Evolutionary conservation across 2,113 vertebrate species (phyloP), one percentile per base, ranked within the genome.

Genomic region (Ammospiza nelsoni): DNA sequence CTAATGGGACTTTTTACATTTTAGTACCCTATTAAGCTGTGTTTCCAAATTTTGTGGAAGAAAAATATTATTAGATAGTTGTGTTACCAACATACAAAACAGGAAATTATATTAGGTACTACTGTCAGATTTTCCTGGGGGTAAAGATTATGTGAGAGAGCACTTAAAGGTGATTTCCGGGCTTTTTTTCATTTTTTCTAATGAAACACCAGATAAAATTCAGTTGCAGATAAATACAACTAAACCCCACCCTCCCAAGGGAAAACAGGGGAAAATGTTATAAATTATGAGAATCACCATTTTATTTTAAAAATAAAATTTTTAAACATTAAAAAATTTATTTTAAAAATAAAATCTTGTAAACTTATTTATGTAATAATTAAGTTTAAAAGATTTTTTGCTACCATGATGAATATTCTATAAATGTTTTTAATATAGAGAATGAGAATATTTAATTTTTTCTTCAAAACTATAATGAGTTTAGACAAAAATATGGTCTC

Each of bases 171-270:
- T n/a, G 11, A 23, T 73, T 69, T 23, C 43, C 77, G 20, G 16
- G 16, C 3, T 46, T 90, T 73, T 73, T 76, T 72, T 92, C 17
- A 20, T 49, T 78, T 49, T 58, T 86, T 75, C 76, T 15, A 15
- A 5, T 66, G 33, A 77, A 87, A 59, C 14, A 69, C 6, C 3
- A 48, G 31, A 31, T 85, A 33, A 76, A 66, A 65, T 54, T 79
- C 54, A 83, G 13, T 49, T 82, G 46, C 29, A 90, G 18, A 20
- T 69, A 79, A 75, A 88, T 73, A 18, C 21, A 79, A 71, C 20
- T 4, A 62, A 27, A 48, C 6, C 1, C 3, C 6, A 13, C 2
- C 13, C 4, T 12, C 22, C 3, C 5, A 63, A 4, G 2, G 9
- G 3, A 28, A n/a, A 33, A 52, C 63, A 16, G 4, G 5, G 39